phyloP scores from a whole-genome alignment of 2,113 vertebrate species.

The Nycticryphes semicollaris region DNA sequence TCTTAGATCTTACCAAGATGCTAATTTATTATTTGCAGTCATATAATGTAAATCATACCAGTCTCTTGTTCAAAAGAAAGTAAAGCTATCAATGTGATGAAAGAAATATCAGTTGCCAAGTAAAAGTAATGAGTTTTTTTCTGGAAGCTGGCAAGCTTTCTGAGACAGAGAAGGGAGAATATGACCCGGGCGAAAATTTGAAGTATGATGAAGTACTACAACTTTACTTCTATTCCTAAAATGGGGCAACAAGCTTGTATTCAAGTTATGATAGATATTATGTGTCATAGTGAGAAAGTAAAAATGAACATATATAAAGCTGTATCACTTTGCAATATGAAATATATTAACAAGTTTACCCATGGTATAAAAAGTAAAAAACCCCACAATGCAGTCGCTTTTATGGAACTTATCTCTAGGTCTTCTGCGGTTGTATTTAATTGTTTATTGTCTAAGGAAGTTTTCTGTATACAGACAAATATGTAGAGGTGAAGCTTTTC shows the following conservation, averaged over 20 bases:
- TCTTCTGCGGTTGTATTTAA: neutral
- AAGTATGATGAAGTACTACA: neutral
- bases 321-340: neutral
- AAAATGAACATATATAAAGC: neutral
- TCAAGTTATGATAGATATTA: neutral
- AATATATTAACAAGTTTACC: neutral
- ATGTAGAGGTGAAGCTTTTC: neutral
- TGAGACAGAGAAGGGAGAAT: neutral
- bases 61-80: neutral
- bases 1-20: neutral
- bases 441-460: neutral
- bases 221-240: neutral
- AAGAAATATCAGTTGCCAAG: constrained; percentile 13
- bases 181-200: neutral
- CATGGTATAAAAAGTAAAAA: neutral
- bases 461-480: neutral
- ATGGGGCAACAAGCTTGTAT: neutral
- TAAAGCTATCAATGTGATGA: neutral
- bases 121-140: neutral
- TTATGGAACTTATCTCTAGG: neutral
- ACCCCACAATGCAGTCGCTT: neutral
- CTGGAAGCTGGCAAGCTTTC: neutral
- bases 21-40: constrained; percentile 6
- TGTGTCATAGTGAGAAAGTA: neutral
- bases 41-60: neutral